Evolutionary conservation across 2,888 invertebrate species (phyloP).

Genomic region (Yponomeuta malinellus): DNA sequence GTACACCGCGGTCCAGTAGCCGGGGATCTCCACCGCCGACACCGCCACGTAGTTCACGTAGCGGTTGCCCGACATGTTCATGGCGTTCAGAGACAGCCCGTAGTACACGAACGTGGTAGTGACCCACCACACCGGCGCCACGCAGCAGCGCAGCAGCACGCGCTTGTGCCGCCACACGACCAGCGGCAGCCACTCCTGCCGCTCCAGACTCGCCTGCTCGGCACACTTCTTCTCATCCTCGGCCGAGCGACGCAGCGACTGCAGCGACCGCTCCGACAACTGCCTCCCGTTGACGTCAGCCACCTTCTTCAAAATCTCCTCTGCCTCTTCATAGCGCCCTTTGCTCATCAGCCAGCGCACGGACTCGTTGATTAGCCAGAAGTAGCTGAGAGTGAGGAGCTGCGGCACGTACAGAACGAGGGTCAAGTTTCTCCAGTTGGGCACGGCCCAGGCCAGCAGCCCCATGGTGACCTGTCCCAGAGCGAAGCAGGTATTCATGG

Average conservation of each 20-base stretch:
- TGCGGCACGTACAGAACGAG: slow-evolving; percentile 78
- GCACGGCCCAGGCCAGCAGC: slow-evolving; percentile 75
- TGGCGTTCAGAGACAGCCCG: slow-evolving; percentile 81
- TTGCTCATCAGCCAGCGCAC: slow-evolving; percentile 81
- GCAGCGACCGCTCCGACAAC: slow-evolving; percentile 45
- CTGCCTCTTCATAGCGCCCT: slow-evolving; percentile 78
- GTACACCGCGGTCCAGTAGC: slow-evolving; percentile 72
- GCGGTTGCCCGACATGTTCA: slow-evolving; percentile 78
- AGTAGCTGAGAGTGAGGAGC: slow-evolving; percentile 75
- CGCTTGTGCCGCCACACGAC: slow-evolving; percentile 55
- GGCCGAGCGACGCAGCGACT: slow-evolving; percentile 33
- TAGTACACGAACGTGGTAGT: slow-evolving; percentile 82
- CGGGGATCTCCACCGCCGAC: slow-evolving; percentile 78
- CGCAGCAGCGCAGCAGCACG: slow-evolving; percentile 63
- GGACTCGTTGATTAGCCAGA: slow-evolving; percentile 79
- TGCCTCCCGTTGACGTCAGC: slow-evolving; percentile 74
- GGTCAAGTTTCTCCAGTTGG: slow-evolving; percentile 78
- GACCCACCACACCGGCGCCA: slow-evolving; percentile 81
- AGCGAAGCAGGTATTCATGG: slow-evolving; percentile 78
- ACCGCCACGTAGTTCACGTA: slow-evolving; percentile 80
- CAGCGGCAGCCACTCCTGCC: slow-evolving; percentile 24
- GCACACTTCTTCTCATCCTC: slow-evolving; percentile 31
- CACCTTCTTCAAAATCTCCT: slow-evolving; percentile 75
- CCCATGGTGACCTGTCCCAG: slow-evolving; percentile 78
- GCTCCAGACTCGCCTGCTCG: slow-evolving; percentile 20